phyloP scores from a whole-genome alignment of 2,797 vertebrate genomes.

The Lagorchestes hirsutus region DNA sequence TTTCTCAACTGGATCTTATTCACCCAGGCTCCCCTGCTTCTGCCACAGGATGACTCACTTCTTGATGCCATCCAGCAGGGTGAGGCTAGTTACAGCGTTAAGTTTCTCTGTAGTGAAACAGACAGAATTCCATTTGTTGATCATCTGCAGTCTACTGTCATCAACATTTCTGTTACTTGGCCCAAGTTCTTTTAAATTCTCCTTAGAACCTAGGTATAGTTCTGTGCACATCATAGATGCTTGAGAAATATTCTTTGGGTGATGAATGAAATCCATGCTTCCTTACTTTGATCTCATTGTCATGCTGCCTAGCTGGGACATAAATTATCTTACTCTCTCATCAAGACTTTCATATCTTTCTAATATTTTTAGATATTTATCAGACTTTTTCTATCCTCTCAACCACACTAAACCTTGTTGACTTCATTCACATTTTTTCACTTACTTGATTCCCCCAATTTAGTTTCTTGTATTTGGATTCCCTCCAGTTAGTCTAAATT shows the following conservation, averaged over 20 bases:
- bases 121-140: neutral
- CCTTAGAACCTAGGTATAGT: neutral
- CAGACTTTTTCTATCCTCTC: neutral
- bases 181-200: neutral
- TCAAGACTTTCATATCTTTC: neutral
- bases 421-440: neutral
- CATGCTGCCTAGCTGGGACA: neutral
- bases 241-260: neutral
- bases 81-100: neutral
- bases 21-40: neutral
- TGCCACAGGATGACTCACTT: neutral
- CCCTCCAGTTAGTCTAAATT: neutral
- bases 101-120: neutral
- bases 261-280: neutral
- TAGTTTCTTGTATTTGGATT: slow-evolving; percentile 3
- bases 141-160: neutral
- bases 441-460: neutral
- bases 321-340: neutral
- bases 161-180: neutral
- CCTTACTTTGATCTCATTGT: slow-evolving; percentile 4
- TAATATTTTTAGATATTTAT: slow-evolving; percentile 11
- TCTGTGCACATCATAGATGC: neutral
- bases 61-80: neutral
- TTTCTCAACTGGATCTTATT: neutral
- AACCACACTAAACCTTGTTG: neutral